phyloP scores from a whole-genome alignment of 2,797 vertebrate species.

The Poeciliopsis turneri region DNA sequence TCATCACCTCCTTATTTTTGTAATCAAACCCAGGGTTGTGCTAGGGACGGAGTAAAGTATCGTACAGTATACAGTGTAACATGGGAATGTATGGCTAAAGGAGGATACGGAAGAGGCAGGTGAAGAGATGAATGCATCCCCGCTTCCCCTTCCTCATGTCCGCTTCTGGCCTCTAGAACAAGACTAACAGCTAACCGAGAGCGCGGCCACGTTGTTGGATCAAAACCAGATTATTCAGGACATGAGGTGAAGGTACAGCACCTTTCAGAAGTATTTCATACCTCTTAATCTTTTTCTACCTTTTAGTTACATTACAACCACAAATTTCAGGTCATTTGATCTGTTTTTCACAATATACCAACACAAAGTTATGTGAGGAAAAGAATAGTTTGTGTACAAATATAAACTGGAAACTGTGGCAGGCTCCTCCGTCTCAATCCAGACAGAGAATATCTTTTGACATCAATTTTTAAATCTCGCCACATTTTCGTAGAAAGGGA shows the following conservation, averaged over 20 bases:
- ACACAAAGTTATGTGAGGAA: background rate
- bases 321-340: background rate
- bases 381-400: background rate
- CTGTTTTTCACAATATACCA: background rate
- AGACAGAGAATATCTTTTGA: background rate
- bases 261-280: background rate
- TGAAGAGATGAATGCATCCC: constrained; percentile 47
- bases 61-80: constrained; percentile 60
- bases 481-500: background rate
- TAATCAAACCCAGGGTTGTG: constrained; percentile 73
- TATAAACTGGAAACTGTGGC: background rate
- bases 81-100: constrained; percentile 67
- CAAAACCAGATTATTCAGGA: constrained; percentile 52
- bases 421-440: background rate
- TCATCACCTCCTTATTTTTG: constrained; percentile 81
- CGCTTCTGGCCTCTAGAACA: constrained; percentile 48
- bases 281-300: background rate
- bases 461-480: background rate
- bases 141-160: constrained; percentile 31
- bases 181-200: constrained; percentile 49
- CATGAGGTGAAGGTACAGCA: constrained; percentile 34
- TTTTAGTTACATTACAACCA: background rate
- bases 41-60: constrained; percentile 58
- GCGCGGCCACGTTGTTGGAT: constrained; percentile 37
- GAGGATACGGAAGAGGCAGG: constrained; percentile 49